Base-by-base conservation (phyloP, 2,797 vertebrate species). In the Simalia tracyae region DNA sequence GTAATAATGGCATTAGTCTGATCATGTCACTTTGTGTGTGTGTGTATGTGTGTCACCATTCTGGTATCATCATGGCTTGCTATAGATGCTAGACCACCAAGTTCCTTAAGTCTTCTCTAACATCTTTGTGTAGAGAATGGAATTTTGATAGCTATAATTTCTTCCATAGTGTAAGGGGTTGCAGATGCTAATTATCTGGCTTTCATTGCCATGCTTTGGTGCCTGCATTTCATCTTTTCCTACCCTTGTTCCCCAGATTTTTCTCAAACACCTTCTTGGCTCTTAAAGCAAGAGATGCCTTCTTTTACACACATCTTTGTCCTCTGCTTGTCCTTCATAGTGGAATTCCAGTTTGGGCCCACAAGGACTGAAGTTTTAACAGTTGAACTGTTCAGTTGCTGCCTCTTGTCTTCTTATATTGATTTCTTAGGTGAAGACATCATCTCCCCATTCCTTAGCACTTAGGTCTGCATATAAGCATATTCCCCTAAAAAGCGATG, bases 291-390 rank as follows among this genome's bases (percentile, higher is more conserved):
- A 22, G 68, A 9, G 31, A 76, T 31, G 15, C 15, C n/a, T 68
- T 10, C 11, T 72, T 31, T 72, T 72, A 36, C 31, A 19, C 68
- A 42, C 17, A 6, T 3, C 8, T 31, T 76, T 7, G 3, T 76
- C 72, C 17, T 46, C 72, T 76, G 17, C 36, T 76, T 76, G 17
- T 42, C 36, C 72, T 76, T 22, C 72, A 76, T 22, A 76, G 36
- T 76, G 72, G 72, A 76, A 76, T 76, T 76, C 19, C 36, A 76
- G 36, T 54, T 89, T 92, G 89, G 90, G 94, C 94, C 90, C 36
- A 61, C 60, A 60, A 61, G 31, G n/a, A 36, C 11, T 87, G 54
- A 86, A 46, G 90, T 31, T 3, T 64, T 94, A 2, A 86, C 92
- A n/a, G 59, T 68, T 0, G 0, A 84, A 50, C 68, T 81, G 60